Evolutionary conservation across 2,888 invertebrate species (phyloP).

Genomic region (Orthosia gracilis): DNA sequence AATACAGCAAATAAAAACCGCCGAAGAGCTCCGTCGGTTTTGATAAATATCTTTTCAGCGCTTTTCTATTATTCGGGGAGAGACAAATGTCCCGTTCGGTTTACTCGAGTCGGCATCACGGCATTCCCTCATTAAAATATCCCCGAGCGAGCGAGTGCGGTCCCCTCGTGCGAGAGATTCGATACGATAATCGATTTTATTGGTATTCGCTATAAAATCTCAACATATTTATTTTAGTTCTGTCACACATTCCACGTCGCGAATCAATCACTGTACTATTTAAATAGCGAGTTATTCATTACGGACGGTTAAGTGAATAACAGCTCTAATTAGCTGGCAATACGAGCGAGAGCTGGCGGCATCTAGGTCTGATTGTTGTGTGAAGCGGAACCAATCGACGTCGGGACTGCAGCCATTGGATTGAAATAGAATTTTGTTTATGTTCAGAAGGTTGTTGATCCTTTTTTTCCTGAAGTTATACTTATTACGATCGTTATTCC

Average conservation of each 20-base stretch:
- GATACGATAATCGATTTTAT: constrained; percentile 87
- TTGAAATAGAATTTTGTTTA: constrained; percentile 76
- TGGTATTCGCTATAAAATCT: constrained; percentile 83
- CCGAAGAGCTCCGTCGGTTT: constrained; percentile 75
- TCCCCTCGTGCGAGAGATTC: constrained; percentile 74
- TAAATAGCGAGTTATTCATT: constrained; percentile 76
- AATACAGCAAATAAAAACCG: constrained; percentile 77
- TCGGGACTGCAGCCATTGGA: constrained; percentile 69
- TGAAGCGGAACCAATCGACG: constrained; percentile 75
- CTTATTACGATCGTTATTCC: constrained; percentile 27
- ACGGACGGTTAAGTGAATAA: constrained; percentile 68
- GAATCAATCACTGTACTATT: constrained; percentile 83
- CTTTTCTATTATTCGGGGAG: constrained; percentile 83
- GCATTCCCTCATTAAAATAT: constrained; percentile 87
- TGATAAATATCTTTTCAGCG: constrained; percentile 87
- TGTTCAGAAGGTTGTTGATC: constrained; percentile 71
- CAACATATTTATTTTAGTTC: constrained; percentile 79
- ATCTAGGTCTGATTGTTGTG: constrained; percentile 69
- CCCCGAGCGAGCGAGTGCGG: constrained; percentile 78
- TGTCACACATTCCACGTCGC: constrained; percentile 77
- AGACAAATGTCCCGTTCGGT: constrained; percentile 83
- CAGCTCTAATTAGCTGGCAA: constrained; percentile 75
- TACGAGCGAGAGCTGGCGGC: constrained; percentile 65
- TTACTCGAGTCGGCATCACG: constrained; percentile 79
- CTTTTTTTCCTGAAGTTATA: constrained; percentile 63